A percentile compares a stretch with the other conserved stretches of the same genome.
Conservation (phyloP, 1,140 invertebrate species). For the Musca domestica region DNA sequence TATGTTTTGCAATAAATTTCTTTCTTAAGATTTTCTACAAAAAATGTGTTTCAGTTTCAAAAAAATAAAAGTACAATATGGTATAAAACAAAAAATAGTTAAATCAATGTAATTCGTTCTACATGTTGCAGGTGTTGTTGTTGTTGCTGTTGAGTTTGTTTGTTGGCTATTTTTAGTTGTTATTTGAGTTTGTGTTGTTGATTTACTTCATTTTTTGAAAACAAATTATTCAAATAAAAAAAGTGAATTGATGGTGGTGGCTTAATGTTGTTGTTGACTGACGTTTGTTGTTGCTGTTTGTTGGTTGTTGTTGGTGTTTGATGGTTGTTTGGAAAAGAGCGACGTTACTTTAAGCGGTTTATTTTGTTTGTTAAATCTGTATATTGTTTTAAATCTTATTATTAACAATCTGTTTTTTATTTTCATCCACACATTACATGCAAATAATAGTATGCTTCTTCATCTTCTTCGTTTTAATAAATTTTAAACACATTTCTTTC, state of each 20-base stretch:
- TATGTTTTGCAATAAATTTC: constrained; percentile 10
- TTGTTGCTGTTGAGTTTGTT: neutral
- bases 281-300: constrained; percentile 2
- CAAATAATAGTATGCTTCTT: no score
- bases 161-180: constrained; percentile 19
- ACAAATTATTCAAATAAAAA: neutral
- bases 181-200: neutral
- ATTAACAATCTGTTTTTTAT: no score
- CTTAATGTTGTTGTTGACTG: neutral
- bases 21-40: constrained; percentile 2
- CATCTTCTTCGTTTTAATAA: no score
- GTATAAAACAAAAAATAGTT: neutral
- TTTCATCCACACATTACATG: no score
- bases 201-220: neutral
- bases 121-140: constrained; percentile 10
- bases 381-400: no score
- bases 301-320: constrained; percentile 12
- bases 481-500: no score
- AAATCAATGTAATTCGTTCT: constrained; percentile 10
- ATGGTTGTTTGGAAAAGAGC: neutral
- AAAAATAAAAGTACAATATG: neutral
- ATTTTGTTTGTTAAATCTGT: neutral
- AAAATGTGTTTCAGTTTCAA: constrained; percentile 13
- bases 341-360: constrained; percentile 21
- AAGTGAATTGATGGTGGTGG: constrained; percentile 10